Base-by-base conservation (phyloP, 2,888 invertebrate species). In the Agrotis clavis region DNA sequence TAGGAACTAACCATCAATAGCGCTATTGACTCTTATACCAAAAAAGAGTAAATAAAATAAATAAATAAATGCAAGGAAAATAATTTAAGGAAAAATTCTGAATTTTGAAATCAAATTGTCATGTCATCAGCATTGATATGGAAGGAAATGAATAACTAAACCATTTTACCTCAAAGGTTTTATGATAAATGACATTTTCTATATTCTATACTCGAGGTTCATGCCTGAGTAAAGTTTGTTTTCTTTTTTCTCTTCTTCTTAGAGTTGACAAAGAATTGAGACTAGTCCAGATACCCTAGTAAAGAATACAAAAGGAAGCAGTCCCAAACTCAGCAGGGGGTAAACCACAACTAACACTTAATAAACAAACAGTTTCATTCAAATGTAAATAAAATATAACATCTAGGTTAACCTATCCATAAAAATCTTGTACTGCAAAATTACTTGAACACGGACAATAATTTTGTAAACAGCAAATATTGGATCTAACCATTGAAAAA, bases 61-160 rank as follows among this genome's bases (percentile, higher is more conserved):
- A 19, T 41, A 13, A 25, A 76, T 9, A 19, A 9, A 35, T 45
- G 57, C n/a, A 70, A 77, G 41, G 57, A 21, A 53, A 60, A 60
- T 0, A 48, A 30, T 13, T 25, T 0, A 13, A 25, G 73, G 70
- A 51, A 59, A 75, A 35, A 14, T 57, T 35, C 16, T 4, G 18
- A 51, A 41, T 51, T 47, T 47, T 35, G 0, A 25, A 59, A 47
- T 47, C 6, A 19, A 18, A 57, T 47, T 50, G 13, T 6, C 5
- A 7, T 25, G 11, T n/a, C 5, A 41, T 21, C 18, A 14, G 1
- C 14, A 19, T 14, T 41, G 21, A 16, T 41, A n/a, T 6, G 4
- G 21, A n/a, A 6, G 9, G 25, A 25, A 71, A 41, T 56, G 3
- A n/a, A 47, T 30, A 18, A 4, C 35, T 11, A 41, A 1, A 1